Percentiles rank a stretch among this genome's conserved stretches.
These are phyloP conservation scores for Menura novaehollandiae DNA, from an alignment of 2,113 vertebrate genomes.

Conservation along the genomic window DNA sequence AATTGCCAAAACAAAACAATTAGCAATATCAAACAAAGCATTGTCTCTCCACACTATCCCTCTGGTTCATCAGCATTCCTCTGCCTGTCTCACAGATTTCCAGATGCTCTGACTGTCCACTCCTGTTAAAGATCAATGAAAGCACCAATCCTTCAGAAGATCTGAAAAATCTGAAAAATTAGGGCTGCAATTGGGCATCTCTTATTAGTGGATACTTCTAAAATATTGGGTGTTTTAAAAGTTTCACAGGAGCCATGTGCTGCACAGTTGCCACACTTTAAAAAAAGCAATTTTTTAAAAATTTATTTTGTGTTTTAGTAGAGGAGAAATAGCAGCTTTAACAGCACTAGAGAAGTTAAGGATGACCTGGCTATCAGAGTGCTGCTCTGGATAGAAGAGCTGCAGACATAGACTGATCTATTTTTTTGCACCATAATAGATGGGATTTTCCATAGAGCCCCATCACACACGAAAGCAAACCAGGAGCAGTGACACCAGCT, in stretches of 20 bases:
- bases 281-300: background rate
- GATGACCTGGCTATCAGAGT: background rate
- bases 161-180: slow-evolving; percentile 21
- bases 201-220: background rate
- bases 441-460: background rate
- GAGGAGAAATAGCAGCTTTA: background rate
- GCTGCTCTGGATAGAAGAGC: background rate
- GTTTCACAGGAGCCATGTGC: background rate
- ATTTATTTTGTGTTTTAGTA: too few relatives aligned
- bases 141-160: background rate
- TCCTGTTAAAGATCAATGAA: background rate
- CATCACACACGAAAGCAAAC: background rate
- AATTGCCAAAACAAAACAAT: slow-evolving; percentile 51
- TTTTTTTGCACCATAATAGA: background rate
- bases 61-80: background rate
- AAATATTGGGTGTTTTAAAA: background rate
- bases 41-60: background rate
- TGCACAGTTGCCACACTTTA: background rate
- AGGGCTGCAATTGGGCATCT: background rate
- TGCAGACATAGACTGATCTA: background rate
- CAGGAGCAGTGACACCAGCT: background rate
- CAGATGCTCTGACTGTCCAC: background rate
- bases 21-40: slow-evolving; percentile 21
- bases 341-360: background rate
- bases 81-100: background rate